These are phyloP conservation scores for Falco rusticolus DNA, from an alignment of 2,797 vertebrate species.

Conservation along the genomic window DNA sequence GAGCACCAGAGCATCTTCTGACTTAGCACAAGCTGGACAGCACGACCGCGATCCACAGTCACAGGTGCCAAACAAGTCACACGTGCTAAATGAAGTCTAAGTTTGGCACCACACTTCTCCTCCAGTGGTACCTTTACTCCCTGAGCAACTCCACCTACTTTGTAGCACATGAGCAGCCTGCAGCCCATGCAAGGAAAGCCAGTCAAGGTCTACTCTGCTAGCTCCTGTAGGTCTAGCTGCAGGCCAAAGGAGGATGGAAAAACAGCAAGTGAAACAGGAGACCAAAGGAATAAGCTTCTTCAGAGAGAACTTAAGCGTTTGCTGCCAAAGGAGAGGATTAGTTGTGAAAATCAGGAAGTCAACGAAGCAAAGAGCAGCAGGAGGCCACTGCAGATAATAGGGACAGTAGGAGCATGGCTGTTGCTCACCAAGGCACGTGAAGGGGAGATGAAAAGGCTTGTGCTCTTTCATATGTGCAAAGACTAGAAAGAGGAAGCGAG, in stretches of 20 bases:
- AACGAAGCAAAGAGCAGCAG: slow-evolving; percentile 41
- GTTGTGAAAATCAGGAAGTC: slow-evolving; percentile 51
- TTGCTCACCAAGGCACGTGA: slow-evolving; percentile 20
- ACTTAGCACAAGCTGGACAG: background rate
- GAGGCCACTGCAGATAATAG: slow-evolving; percentile 29
- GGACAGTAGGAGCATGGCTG: slow-evolving; percentile 38
- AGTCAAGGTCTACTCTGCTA: slow-evolving; percentile 16
- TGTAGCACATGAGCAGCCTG: background rate
- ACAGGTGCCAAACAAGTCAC: background rate
- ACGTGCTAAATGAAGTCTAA: background rate
- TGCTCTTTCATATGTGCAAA: slow-evolving; percentile 44
- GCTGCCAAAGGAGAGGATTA: slow-evolving; percentile 59
- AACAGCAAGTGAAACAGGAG: slow-evolving; percentile 37
- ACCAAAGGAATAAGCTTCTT: background rate
- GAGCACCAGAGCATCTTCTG: background rate
- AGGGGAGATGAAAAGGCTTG: slow-evolving; percentile 16
- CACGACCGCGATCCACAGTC: background rate
- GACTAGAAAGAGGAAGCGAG: background rate
- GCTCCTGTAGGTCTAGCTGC: slow-evolving; percentile 2
- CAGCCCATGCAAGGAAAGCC: background rate
- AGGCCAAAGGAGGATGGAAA: background rate
- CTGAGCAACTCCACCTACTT: slow-evolving; percentile 24
- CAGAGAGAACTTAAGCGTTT: slow-evolving; percentile 27
- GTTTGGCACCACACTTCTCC: background rate
- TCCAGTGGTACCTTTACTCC: background rate